Evolutionary conservation across 2,888 invertebrate genomes (phyloP).

Genomic region (Philereme transversata): DNA sequence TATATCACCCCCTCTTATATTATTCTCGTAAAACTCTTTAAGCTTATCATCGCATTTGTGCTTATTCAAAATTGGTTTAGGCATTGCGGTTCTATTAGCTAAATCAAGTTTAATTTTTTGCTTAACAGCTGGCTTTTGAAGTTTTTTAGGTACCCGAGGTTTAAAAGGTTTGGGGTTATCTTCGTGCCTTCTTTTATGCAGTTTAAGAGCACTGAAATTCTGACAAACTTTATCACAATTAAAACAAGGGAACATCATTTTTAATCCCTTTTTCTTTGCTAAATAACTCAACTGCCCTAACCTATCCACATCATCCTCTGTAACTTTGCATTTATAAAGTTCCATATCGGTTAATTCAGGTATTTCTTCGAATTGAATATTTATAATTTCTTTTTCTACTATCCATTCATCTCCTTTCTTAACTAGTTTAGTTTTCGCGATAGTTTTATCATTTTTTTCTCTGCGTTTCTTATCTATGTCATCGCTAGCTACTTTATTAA

Average conservation of each 20-base stretch:
- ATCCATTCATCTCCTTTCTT: constrained; percentile 65
- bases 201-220: constrained; percentile 58
- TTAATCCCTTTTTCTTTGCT: constrained; percentile 53
- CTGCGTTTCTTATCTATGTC: constrained; percentile 57
- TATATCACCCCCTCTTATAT: constrained; percentile 66
- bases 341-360: constrained; percentile 50
- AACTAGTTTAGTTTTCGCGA: constrained; percentile 60
- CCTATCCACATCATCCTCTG: constrained; percentile 51
- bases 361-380: constrained; percentile 44
- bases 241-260: constrained; percentile 67
- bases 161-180: constrained; percentile 58
- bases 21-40: constrained; percentile 63
- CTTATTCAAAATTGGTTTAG: constrained; percentile 58
- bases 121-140: constrained; percentile 47
- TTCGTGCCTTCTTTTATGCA: constrained; percentile 65
- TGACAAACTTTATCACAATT: constrained; percentile 67
- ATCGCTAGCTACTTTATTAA: constrained; percentile 59
- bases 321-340: constrained; percentile 37
- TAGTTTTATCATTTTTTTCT: constrained; percentile 42
- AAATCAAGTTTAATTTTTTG: constrained; percentile 25
- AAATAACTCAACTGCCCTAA: constrained; percentile 54
- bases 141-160: constrained; percentile 32
- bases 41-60: constrained; percentile 68
- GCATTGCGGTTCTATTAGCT: constrained; percentile 23
- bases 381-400: constrained; percentile 53